Percentiles rank a stretch among this genome's conserved stretches.
Conservation (phyloP, 1,140 invertebrate genomes). For the Zophobas atratus region DNA sequence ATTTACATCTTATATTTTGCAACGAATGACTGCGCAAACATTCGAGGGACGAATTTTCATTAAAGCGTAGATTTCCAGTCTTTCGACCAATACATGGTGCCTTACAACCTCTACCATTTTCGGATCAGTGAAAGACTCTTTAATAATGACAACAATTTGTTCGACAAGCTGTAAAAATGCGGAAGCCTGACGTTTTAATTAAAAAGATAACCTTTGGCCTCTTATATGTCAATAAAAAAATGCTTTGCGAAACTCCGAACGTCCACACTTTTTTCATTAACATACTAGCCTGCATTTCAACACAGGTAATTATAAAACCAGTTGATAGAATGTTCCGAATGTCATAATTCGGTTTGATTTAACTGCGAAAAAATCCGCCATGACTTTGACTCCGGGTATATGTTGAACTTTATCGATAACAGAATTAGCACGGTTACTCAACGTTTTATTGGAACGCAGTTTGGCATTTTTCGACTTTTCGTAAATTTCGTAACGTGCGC, state of each 20-base stretch:
- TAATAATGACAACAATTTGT: neutral
- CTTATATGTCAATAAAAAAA: conserved; percentile 7
- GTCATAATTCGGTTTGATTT: conserved; percentile 33
- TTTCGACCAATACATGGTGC: conserved; percentile 21
- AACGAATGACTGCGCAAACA: conserved; percentile 13
- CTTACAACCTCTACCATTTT: conserved; percentile 22
- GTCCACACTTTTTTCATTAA: conserved; percentile 23
- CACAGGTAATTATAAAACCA: conserved; percentile 40
- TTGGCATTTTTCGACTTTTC: conserved; percentile 30
- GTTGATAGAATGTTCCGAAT: conserved; percentile 25
- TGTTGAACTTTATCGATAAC: conserved; percentile 29
- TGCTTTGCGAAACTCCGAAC: conserved; percentile 5
- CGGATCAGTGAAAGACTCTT: conserved; percentile 12
- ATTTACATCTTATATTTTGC: conserved; percentile 18
- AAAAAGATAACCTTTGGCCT: conserved; percentile 33
- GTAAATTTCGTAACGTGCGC: conserved; percentile 20
- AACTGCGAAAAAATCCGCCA: neutral
- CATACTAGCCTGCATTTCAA: conserved; percentile 38
- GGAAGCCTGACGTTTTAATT: conserved; percentile 16
- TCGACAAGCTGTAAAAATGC: neutral
- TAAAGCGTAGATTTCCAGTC: neutral
- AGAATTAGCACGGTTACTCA: conserved; percentile 31
- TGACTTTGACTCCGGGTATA: conserved; percentile 8
- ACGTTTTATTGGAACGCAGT: conserved; percentile 30
- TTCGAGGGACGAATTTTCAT: neutral